phyloP scores from a whole-genome alignment of 2,113 vertebrate species.

The Notiomystis cincta region DNA sequence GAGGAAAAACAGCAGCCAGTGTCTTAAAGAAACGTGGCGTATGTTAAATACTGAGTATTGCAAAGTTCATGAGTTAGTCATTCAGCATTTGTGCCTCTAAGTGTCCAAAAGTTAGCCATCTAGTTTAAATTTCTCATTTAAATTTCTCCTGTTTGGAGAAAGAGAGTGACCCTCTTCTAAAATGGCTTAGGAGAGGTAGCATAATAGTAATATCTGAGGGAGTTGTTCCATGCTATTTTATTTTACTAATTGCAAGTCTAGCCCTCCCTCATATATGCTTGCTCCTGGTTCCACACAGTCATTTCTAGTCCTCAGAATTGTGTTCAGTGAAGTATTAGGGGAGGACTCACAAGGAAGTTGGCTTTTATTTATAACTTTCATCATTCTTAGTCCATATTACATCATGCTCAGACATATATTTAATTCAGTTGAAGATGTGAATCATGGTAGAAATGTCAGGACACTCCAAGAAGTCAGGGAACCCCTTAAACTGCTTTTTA shows the following conservation, averaged over 20 bases:
- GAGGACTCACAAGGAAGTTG: not conserved
- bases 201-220: not conserved
- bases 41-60: not conserved
- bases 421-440: not conserved
- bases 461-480: not conserved
- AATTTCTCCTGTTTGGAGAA: not conserved
- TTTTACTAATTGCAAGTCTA: not conserved
- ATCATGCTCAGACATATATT: not conserved
- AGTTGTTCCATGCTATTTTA: not conserved
- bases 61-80: not conserved
- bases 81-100: not conserved
- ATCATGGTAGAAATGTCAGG: not conserved
- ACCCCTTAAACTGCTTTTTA: not conserved
- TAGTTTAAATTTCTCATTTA: not conserved
- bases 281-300: not conserved
- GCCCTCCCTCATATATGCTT: not conserved
- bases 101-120: not conserved
- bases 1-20: not conserved
- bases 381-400: not conserved
- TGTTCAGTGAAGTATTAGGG: not conserved
- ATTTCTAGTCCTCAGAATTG: not conserved
- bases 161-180: not conserved
- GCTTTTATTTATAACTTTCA: not conserved
- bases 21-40: not conserved
- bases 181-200: not conserved